Conservation (phyloP, 2,113 vertebrate species). For the Pycnonotus jocosus region DNA sequence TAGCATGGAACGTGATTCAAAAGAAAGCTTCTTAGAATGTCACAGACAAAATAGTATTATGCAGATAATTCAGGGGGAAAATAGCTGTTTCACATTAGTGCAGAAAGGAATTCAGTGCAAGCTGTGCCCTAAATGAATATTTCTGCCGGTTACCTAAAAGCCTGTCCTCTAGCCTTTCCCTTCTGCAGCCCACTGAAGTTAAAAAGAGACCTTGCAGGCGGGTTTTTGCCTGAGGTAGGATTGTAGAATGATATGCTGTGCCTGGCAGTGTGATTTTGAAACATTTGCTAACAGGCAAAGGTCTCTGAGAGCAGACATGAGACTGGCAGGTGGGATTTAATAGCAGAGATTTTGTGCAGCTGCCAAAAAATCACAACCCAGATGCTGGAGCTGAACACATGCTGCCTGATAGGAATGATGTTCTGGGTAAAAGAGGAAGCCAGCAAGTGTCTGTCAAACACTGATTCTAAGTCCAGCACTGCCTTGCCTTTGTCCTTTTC, state of each 20-base stretch:
- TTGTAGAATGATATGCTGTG: not conserved
- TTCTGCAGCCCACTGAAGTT: not conserved
- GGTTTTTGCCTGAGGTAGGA: not conserved
- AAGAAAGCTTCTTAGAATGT: conserved; percentile 17
- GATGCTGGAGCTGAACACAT: conserved; percentile 42
- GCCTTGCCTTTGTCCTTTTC: not conserved
- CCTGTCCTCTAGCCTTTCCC: not conserved
- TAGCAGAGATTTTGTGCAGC: conserved; percentile 44
- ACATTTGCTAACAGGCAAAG: conserved; percentile 42
- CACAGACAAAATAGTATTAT: not conserved
- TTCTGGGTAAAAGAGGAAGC: conserved; percentile 15
- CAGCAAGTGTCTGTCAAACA: not conserved
- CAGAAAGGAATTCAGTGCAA: not conserved
- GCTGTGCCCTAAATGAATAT: not conserved
- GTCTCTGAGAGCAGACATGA: conserved; percentile 53
- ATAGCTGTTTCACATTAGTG: not conserved
- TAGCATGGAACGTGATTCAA: not conserved
- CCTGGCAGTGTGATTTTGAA: conserved; percentile 19
- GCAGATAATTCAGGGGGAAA: not conserved
- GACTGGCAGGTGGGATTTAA: conserved; percentile 55
- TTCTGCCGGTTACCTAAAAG: not conserved
- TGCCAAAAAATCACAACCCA: conserved; percentile 47
- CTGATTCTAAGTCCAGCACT: not conserved
- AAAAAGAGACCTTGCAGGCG: not conserved
- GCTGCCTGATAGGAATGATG: conserved; percentile 6